Evolutionary conservation across 2,113 vertebrate species (phyloP).

Genomic region (Ivindomyrus marchei): DNA sequence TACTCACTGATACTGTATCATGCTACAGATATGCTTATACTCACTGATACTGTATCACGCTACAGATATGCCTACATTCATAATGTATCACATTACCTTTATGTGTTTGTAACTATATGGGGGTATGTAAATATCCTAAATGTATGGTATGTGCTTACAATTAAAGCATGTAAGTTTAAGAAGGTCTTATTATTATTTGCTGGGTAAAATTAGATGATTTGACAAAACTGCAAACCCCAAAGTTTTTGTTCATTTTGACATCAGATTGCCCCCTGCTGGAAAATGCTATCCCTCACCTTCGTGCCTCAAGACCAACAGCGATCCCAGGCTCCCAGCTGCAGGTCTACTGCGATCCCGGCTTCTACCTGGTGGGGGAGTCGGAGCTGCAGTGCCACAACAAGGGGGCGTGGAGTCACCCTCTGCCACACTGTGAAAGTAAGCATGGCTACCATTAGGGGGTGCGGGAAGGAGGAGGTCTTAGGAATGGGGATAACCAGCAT

Average conservation of each 20-base stretch:
- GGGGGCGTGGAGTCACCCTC: slow-evolving; percentile 85
- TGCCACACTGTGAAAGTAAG: slow-evolving; percentile 88
- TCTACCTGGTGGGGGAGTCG: slow-evolving; percentile 86
- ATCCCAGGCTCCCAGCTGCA: slow-evolving; percentile 80
- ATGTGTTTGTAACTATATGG: not conserved
- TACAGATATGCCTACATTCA: not conserved
- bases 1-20: not conserved
- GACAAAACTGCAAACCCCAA: not conserved
- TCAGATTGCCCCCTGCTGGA: slow-evolving; percentile 85
- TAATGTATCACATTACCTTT: not conserved
- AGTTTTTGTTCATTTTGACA: slow-evolving; percentile 14
- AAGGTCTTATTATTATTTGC: not conserved
- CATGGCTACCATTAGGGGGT: not conserved
- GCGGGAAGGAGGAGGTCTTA: not conserved
- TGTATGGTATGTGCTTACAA: not conserved
- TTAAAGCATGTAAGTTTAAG: not conserved
- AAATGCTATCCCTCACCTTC: slow-evolving; percentile 68
- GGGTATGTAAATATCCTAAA: not conserved
- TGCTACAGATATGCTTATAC: not conserved
- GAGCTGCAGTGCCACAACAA: slow-evolving; percentile 82
- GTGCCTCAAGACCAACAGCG: slow-evolving; percentile 60
- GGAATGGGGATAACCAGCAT: not conserved
- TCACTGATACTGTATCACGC: not conserved
- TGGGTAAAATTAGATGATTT: not conserved
- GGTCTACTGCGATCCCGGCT: slow-evolving; percentile 86